Conservation (phyloP, 2,888 invertebrate species). For the Aplocera efformata region DNA sequence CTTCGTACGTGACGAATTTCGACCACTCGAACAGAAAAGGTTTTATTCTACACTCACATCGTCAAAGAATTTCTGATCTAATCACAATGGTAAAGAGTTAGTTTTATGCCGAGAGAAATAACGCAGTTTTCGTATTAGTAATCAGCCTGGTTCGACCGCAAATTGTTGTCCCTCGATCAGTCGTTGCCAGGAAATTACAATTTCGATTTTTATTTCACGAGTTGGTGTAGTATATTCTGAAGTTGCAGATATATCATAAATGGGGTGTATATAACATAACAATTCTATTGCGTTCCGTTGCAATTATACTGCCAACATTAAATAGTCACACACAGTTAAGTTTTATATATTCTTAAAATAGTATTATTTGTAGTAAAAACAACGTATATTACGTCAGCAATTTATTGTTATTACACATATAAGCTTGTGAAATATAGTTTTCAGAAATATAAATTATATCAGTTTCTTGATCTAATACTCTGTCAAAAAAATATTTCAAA, state of each 20-base stretch:
- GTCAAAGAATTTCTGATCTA: slow-evolving; percentile 28
- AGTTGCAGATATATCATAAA: slow-evolving; percentile 32
- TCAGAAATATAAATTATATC: too few species aligned
- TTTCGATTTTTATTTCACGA: slow-evolving; percentile 75
- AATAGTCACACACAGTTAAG: too few species aligned
- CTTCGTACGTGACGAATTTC: slow-evolving; percentile 78
- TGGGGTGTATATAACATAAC: too few species aligned
- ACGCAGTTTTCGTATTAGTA: slow-evolving; percentile 66
- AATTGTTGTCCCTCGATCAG: slow-evolving; percentile 79
- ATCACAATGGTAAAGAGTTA: slow-evolving; percentile 23
- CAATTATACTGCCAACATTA: too few species aligned
- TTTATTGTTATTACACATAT: too few species aligned
- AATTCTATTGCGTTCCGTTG: too few species aligned
- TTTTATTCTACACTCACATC: slow-evolving; percentile 29
- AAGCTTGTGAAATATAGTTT: too few species aligned
- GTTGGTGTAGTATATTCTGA: slow-evolving; percentile 46
- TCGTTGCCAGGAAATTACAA: slow-evolving; percentile 77
- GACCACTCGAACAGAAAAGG: slow-evolving; percentile 53
- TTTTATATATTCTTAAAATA: too few species aligned
- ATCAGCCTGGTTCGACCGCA: slow-evolving; percentile 75
- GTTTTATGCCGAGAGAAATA: slow-evolving; percentile 28
- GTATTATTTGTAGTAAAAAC: too few species aligned
- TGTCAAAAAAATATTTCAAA: too few species aligned
- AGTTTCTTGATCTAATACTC: too few species aligned
- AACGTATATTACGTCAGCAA: too few species aligned